Conservation (phyloP, 2,797 vertebrate genomes). For the Rousettus madagascariensis region DNA sequence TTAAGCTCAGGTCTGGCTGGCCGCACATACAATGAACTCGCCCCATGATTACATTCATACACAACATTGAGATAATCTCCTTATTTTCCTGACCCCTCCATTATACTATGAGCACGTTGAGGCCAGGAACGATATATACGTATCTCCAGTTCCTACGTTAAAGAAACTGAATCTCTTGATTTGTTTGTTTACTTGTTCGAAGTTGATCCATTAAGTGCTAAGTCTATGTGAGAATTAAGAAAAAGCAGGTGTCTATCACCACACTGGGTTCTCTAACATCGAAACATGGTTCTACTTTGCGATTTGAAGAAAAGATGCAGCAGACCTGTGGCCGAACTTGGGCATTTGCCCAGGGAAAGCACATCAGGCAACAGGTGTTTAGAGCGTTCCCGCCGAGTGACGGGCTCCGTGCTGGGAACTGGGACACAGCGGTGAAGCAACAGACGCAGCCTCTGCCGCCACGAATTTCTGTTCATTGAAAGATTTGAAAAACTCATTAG, state of each 20-base stretch:
- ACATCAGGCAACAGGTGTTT: background rate
- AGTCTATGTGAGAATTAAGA: background rate
- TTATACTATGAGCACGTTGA: background rate
- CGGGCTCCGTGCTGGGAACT: background rate
- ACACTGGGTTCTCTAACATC: background rate
- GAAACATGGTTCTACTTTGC: background rate
- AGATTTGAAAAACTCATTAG: background rate
- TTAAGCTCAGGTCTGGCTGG: background rate
- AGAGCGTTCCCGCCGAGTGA: background rate
- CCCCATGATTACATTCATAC: background rate
- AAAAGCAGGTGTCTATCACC: background rate
- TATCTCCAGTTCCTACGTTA: background rate
- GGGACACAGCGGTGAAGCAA: background rate
- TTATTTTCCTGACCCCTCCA: background rate
- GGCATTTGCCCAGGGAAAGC: background rate
- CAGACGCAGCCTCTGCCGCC: background rate
- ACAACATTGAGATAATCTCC: background rate
- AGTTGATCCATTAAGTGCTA: background rate
- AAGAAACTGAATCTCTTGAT: background rate
- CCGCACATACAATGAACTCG: background rate
- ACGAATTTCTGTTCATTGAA: background rate
- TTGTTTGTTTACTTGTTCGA: background rate
- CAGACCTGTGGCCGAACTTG: background rate
- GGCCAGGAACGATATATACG: background rate
- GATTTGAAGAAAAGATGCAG: background rate